Percentiles rank a stretch among this genome's conserved stretches.
Evolutionary conservation across 2,888 invertebrate species (phyloP).

Genomic region (Leucania comma): DNA sequence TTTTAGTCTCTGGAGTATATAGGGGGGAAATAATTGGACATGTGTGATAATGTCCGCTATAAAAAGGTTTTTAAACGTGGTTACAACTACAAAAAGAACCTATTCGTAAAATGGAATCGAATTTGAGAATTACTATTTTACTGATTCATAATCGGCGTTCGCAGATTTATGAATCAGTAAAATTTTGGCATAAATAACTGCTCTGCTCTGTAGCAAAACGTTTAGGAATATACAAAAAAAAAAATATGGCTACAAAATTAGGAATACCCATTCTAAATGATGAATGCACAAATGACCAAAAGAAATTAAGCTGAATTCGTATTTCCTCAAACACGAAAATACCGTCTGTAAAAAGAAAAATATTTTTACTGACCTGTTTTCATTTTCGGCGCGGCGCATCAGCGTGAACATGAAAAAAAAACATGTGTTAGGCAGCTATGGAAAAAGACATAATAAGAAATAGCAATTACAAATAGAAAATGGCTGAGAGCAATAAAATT

Average conservation of each 20-base stretch:
- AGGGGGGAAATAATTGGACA: neutral
- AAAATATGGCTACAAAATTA: neutral
- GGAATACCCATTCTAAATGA: neutral
- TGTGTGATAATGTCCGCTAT: neutral
- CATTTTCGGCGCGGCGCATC: slow-evolving; percentile 54
- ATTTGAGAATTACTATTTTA: no score
- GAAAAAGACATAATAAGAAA: slow-evolving; percentile 5
- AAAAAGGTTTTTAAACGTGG: neutral
- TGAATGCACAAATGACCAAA: neutral
- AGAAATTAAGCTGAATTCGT: neutral
- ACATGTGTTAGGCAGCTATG: slow-evolving; percentile 42
- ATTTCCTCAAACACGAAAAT: slow-evolving; percentile 4
- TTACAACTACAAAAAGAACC: neutral
- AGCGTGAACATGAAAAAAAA: slow-evolving; percentile 59
- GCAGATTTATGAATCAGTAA: neutral
- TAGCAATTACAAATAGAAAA: neutral
- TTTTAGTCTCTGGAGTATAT: neutral
- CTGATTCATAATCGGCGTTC: neutral
- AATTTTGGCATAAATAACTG: neutral
- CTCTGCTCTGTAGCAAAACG: no score
- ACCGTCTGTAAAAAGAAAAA: slow-evolving; percentile 19
- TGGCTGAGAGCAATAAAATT: neutral
- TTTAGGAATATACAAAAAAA: neutral
- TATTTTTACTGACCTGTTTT: slow-evolving; percentile 72
- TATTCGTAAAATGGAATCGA: neutral